Percentiles rank a stretch among this genome's conserved stretches.
Evolutionary conservation across 2,797 vertebrate genomes (phyloP).

Genomic region (Cephalopachus bancanus): DNA sequence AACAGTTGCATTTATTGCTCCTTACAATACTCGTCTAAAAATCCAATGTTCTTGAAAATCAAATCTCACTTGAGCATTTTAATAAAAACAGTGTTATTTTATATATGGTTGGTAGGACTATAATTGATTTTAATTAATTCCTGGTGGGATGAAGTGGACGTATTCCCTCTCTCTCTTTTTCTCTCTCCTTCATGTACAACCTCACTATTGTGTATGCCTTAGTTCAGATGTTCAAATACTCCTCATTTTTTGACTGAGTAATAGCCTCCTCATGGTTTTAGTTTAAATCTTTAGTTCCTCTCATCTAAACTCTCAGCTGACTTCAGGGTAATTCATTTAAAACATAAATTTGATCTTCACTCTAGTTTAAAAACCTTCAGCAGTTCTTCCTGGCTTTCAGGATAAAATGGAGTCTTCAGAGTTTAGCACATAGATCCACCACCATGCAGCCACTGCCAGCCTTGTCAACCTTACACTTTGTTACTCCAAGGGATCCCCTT

Average conservation of each 20-base stretch:
- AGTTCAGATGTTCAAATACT: background rate
- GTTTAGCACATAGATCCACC: background rate
- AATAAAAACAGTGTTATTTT: constrained; percentile 30
- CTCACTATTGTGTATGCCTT: background rate
- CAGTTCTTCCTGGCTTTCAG: background rate
- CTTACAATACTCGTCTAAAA: constrained; percentile 44
- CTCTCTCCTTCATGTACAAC: background rate
- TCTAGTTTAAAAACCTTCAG: constrained; percentile 22
- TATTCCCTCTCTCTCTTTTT: background rate
- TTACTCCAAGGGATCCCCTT: background rate
- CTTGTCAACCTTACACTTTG: background rate
- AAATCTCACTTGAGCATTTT: constrained; percentile 36
- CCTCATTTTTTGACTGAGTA: background rate
- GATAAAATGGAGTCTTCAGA: background rate
- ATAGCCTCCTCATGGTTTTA: background rate
- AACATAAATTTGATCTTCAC: background rate
- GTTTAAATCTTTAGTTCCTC: background rate
- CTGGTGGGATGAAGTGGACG: background rate
- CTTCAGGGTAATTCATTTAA: background rate
- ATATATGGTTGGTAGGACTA: background rate
- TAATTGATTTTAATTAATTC: constrained; percentile 30
- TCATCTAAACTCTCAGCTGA: constrained; percentile 24
- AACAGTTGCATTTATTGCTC: constrained; percentile 1
- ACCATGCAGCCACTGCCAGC: background rate
- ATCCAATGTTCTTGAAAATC: background rate